Percentiles rank a stretch among this genome's conserved stretches.
Conservation (phyloP, 2,113 vertebrate species). For the Forbesichthys agassizii region DNA sequence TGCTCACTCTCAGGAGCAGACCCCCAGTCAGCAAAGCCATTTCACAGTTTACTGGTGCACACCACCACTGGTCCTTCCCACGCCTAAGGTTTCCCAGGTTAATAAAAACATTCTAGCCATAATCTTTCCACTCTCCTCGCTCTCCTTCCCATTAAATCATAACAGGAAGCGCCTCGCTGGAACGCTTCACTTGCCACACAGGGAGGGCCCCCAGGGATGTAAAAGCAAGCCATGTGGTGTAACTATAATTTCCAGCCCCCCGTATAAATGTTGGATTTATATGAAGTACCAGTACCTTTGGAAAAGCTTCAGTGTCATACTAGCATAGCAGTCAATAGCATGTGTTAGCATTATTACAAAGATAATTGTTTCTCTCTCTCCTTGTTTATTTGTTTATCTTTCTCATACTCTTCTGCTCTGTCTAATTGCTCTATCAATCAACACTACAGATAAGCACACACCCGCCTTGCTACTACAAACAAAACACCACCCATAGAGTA, state of each 20-base stretch:
- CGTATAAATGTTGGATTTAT: constrained; percentile 63
- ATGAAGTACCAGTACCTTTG: constrained; percentile 5
- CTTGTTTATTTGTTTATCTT: constrained; percentile 2
- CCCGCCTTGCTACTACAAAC: constrained; percentile 33
- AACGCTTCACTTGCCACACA: constrained; percentile 71
- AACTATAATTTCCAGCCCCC: constrained; percentile 69
- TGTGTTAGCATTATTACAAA: constrained; percentile 9
- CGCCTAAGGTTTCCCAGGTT: constrained; percentile 79
- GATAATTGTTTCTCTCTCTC: constrained; percentile 18
- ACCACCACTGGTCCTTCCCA: constrained; percentile 56
- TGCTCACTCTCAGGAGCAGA: constrained; percentile 38
- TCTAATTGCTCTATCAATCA: constrained; percentile 26
- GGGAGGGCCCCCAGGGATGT: constrained; percentile 31
- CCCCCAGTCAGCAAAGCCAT: constrained; percentile 78
- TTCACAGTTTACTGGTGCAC: constrained; percentile 87
- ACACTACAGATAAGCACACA: constrained; percentile 36
- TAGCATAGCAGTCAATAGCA: constrained; percentile 11
- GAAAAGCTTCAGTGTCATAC: constrained; percentile 24
- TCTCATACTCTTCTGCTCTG: background rate
- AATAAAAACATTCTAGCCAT: constrained; percentile 83
- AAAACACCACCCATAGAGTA: constrained; percentile 36
- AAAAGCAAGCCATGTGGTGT: constrained; percentile 69
- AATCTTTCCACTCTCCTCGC: constrained; percentile 73
- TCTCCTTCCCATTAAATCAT: constrained; percentile 77
- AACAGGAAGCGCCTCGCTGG: constrained; percentile 72